These are phyloP conservation scores for Napeogenes sylphis DNA, from an alignment of 2,888 invertebrate genomes.

Conservation along the genomic window DNA sequence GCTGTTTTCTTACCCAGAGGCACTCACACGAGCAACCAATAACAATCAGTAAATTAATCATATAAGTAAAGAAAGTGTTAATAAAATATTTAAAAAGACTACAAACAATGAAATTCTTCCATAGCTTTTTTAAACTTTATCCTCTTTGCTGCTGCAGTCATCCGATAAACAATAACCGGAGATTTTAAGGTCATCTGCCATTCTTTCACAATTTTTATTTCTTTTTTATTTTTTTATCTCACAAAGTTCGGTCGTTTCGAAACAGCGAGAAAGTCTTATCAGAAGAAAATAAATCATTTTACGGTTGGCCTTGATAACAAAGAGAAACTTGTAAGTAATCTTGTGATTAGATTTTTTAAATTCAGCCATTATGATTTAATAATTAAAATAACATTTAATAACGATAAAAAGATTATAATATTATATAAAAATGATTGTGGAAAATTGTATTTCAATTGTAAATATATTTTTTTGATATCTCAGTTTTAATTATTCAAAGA, in stretches of 20 bases:
- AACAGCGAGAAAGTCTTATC: slow-evolving; percentile 45
- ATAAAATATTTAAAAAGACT: too few relatives aligned
- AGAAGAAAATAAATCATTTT: slow-evolving; percentile 53
- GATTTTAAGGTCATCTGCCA: not conserved
- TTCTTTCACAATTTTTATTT: slow-evolving; percentile 1
- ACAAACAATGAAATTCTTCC: too few relatives aligned
- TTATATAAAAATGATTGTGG: too few relatives aligned
- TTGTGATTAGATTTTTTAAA: slow-evolving; percentile 10
- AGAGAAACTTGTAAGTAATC: slow-evolving; percentile 39
- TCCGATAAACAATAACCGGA: not conserved
- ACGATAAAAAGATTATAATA: too few relatives aligned
- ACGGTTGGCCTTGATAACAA: slow-evolving; percentile 42
- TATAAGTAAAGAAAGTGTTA: too few relatives aligned
- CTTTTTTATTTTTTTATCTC: not conserved
- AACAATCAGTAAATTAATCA: too few relatives aligned
- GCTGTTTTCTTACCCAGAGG: too few relatives aligned
- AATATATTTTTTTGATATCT: too few relatives aligned
- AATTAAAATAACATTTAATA: too few relatives aligned
- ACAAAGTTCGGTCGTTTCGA: slow-evolving; percentile 2
- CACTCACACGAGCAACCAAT: too few relatives aligned
- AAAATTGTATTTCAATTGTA: too few relatives aligned
- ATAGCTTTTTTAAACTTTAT: not conserved
- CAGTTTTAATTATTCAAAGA: too few relatives aligned
- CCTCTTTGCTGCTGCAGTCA: not conserved
- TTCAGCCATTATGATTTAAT: slow-evolving; percentile 28